These are phyloP conservation scores for Melanocharis versteri DNA, from an alignment of 2,113 vertebrate species.

Conservation along the genomic window DNA sequence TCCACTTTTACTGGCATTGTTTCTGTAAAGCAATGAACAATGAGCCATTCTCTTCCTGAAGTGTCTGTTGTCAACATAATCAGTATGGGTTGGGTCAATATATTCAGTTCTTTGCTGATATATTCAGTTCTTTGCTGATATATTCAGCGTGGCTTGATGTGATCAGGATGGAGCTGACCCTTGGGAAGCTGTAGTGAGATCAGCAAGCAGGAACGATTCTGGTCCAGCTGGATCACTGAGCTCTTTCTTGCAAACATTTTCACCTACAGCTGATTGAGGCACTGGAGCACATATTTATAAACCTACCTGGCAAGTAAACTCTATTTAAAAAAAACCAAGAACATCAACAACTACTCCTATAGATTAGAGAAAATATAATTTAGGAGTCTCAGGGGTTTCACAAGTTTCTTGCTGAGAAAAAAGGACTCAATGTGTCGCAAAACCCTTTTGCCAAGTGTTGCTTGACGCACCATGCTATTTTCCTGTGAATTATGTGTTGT, in stretches of 20 bases:
- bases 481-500: conserved; percentile 25
- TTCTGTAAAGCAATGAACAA: not conserved
- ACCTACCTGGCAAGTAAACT: not conserved
- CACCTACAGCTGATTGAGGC: not conserved
- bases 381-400: not conserved
- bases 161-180: not conserved
- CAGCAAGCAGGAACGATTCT: not conserved
- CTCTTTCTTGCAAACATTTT: not conserved
- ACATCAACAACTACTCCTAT: not conserved
- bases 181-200: not conserved
- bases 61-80: not conserved
- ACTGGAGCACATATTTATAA: conserved; percentile 4
- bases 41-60: not conserved
- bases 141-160: not conserved
- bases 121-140: not conserved
- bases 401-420: not conserved
- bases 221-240: not conserved
- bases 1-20: rapidly evolving
- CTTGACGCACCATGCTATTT: conserved; percentile 8
- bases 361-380: conserved; percentile 36
- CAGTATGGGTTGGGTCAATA: not conserved
- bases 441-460: not conserved
- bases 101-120: not conserved
- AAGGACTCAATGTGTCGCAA: not conserved
- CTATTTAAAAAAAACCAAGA: not conserved